Evolutionary conservation across 2,113 vertebrate species (phyloP), one percentile per base, ranked within the genome.

Genomic region (Regulus satrapa): DNA sequence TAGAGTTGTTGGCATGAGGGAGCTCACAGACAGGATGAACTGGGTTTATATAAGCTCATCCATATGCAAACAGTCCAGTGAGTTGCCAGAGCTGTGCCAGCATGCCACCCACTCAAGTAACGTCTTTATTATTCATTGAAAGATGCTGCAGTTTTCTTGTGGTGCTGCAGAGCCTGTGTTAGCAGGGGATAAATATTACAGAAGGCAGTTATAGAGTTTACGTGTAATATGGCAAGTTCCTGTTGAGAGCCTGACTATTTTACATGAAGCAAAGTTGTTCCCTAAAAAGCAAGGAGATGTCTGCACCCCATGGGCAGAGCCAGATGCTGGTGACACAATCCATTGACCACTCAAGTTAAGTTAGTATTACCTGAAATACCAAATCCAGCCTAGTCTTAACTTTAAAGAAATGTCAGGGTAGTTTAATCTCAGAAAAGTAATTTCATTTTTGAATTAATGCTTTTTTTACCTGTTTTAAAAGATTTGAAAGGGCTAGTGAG

Each of bases 21-120:
- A 91, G 68, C 83, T 84, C 61, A 23, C 58, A 63, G 79, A 52
- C 38, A 40, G 88, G 61, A 78, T 55, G 86, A 78, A 55, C 76
- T n/a, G 40, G 12, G n/a, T 95, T 97, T 97, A 95, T 75, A 28
- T 95, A 94, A 96, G 51, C 75, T 96, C 94, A 96, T 95, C 68
- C 86, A 94, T 94, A 95, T 92, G 91, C 92, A 94, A 93, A 81
- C 38, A 80, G 92, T 94, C 95, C 96, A 67, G 91, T 89, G 88
- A 94, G 76, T 80, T 92, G 79, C 92, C 92, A 94, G 82, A 93
- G 92, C 87, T 88, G 43, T 93, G 74, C 88, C 94, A 92, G 91
- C 59, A 71, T 49, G 55, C 92, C 86, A 92, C 95, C 88, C 91
- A 95, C 92, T 91, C 71, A 40, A 80, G 72, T 80, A 88, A 92